These are phyloP conservation scores for Melanostoma mellinum DNA, from an alignment of 2,888 invertebrate genomes.

Conservation along the genomic window DNA sequence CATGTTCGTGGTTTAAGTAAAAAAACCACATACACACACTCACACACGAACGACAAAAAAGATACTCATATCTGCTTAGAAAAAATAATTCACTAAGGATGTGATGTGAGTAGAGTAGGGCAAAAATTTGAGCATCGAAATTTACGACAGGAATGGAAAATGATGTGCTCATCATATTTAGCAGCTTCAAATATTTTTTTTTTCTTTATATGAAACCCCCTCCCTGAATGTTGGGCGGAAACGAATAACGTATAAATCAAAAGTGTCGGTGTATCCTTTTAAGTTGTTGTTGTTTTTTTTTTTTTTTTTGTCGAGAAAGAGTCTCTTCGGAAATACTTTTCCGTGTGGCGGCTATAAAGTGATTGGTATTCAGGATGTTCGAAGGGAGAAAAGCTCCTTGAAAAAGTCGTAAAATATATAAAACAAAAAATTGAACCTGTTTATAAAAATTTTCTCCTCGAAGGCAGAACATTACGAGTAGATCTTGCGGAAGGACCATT, in stretches of 20 bases:
- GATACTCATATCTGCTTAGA: conserved; percentile 23
- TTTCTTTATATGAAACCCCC: neutral
- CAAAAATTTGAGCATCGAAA: conserved; percentile 52
- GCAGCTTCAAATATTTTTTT: conserved; percentile 42
- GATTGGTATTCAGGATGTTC: conserved; percentile 63
- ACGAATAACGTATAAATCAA: conserved; percentile 62
- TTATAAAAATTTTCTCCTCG: conserved; percentile 17
- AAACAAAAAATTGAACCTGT: conserved; percentile 14
- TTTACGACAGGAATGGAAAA: conserved; percentile 69
- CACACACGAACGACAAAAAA: conserved; percentile 3
- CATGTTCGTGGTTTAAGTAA: conserved; percentile 19
- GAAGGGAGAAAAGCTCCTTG: conserved; percentile 13
- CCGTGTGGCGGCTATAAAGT: conserved; percentile 37
- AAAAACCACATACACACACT: neutral
- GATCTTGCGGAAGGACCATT: neutral
- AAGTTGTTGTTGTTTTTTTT: conserved; percentile 11
- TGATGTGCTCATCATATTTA: conserved; percentile 73
- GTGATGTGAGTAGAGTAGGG: neutral
- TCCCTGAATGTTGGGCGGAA: conserved; percentile 10
- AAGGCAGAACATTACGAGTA: conserved; percentile 16
- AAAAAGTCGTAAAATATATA: conserved; percentile 34
- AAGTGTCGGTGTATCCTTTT: conserved; percentile 60
- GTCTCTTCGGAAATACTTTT: conserved; percentile 39
- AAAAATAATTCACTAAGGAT: conserved; percentile 45
- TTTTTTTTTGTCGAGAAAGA: neutral